Base-by-base conservation (phyloP, 2,888 invertebrate species). In the Stenurella melanura region DNA sequence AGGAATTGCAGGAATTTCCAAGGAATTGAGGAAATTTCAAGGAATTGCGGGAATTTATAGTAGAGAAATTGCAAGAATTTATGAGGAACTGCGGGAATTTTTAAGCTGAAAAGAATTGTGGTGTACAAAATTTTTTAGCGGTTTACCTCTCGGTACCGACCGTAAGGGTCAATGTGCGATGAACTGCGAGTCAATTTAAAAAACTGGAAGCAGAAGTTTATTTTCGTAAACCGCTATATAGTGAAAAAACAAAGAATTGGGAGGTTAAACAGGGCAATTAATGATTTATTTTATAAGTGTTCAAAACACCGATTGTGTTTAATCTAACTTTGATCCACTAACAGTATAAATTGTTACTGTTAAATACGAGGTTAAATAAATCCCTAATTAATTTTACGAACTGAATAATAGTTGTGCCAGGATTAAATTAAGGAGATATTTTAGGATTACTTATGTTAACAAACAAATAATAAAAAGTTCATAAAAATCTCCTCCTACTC, bases 401-500 rank as follows among this genome's bases (percentile, higher is more conserved):
- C 12, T 42, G 42, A 42, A 42, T 42, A 42, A 42, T 42, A 42
- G 42, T n/a, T 7, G 0, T 50, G 15, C 15, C n/a, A n/a, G 15
- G 50, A 50, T 50, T 50, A 50, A 50, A 50, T 50, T 50, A 67
- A 50, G 50, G 38, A 67, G 67, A 19, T 67, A 42, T 67, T 67
- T 50, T 21, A 67, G 18, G 50, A 50, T n/a, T 50, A 50, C 50
- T 50, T 50, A 19, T 34, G 34, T 38, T 64, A 73, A 64, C 19
- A 56, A 73, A 64, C 50, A 54, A 34, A 18, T 30, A 64, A 73
- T 73, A 63, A 73, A 64, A 73, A 34, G 57, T 70, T 58, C 26
- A 60, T 57, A 58, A 61, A 61, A 61, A 4, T 34, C 56, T 7
- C 67, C 67, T 67, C 21, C 67, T 12, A 30, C 34, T n/a, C 10